These are phyloP conservation scores for roundworm (Caenorhabditis elegans) DNA, from an alignment of 1,140 invertebrate genomes.

Conservation along the genomic window WBcel235 BX284604.4:4787501-4788000, in stretches of 20 bases:
- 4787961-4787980: background rate
- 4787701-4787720: background rate
- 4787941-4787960: background rate
- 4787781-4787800: no score
- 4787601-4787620: background rate
- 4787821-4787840: no score
- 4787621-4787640: background rate
- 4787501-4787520: background rate
- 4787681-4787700: no score
- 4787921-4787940: background rate
- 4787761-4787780: background rate
- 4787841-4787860: background rate
- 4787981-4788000: background rate
- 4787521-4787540: background rate
- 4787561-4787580: background rate
- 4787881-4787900: background rate
- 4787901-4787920: background rate
- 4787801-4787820: no score
- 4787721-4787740: background rate
- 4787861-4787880: background rate
- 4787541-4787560: background rate
- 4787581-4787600: background rate
- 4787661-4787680: background rate
- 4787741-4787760: constrained; percentile 1
- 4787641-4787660: background rate